Base-by-base conservation (phyloP, 2,113 vertebrate genomes). In the Cynocephalus volans region DNA sequence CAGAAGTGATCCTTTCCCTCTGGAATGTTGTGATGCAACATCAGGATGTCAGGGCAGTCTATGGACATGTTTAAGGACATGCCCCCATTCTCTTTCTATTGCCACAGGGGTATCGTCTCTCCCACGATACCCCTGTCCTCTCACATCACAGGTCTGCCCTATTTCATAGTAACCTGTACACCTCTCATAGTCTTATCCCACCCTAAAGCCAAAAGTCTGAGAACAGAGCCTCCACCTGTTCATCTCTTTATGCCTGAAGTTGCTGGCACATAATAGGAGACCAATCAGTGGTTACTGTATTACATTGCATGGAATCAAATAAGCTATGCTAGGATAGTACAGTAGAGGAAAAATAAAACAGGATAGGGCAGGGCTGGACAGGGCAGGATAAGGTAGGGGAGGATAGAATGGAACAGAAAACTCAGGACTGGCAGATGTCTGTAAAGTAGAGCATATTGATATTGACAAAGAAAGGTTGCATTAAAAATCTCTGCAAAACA, bases 401-500 rank as follows among this genome's bases (percentile, higher is more conserved):
- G 4, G 9, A 0, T 33, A 45, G 50, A 64, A 41, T 14, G 48
- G 33, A 52, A 91, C 12, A 14, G 6, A 81, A 72, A 85, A 60
- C 10, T 89, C 48, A 81, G 24, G 60, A 11, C 31, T 82, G 45
- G 28, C 11, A 76, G 23, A 48, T 45, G 18, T 60, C 45, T 73
- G 9, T 24, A 58, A 65, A 36, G 15, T 23, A 64, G 28, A 77
- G 41, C 6, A 65, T 70, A 58, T 0, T 84, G 23, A 52, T 52
- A 80, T 2, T 36, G 31, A 76, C 72, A 76, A 91, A 41, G 23
- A 70, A 65, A 93, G 7, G 72, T 70, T 76, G 9, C 7, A 65
- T 85, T 87, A 45, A 73, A 96, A 81, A 62, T 26, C 4, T 96
- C 75, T 50, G 33, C 3, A 67, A 86, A 73, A 93, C 6, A 85